Base-by-base conservation (phyloP, 1,140 invertebrate species). In the Zaprionus ghesquierei region DNA sequence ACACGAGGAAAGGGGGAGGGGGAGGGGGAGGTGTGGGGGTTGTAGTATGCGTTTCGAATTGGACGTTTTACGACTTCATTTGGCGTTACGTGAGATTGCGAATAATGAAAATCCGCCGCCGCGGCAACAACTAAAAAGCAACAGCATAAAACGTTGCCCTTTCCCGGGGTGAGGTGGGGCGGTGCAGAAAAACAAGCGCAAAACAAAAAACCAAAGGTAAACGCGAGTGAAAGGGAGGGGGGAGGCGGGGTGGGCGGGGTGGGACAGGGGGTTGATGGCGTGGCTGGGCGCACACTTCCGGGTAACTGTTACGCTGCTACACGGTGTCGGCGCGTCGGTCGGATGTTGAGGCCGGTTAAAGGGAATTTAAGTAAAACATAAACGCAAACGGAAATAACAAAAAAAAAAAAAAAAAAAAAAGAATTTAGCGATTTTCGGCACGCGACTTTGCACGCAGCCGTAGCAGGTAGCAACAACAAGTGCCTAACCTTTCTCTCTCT, bases 321-420 rank as follows among this genome's bases (percentile, higher is more conserved):
- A 49, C 33, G 23, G 62, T 54, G 51, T 65, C 38, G 54, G 35
- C 27, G 56, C 49, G 64, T 56, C 41, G 64, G 64, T 58, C 72
- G 81, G 78, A 86, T 76, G 82, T 86, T 86, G 81, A 86, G 81
- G 81, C 79, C 79, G 82, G 82, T 86, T 86, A 87, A 86, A 77
- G 79, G 75, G 82, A 86, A 86, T 87, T 86, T 87, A 86, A 86
- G 82, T 86, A 79, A 86, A 86, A 87, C 82, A 86, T 86, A 87
- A 86, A 86, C 82, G 82, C 82, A 82, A 87, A 87, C 82, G 82
- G 82, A 86, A 86, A 86, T 86, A 76, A 76, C 56, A 59, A 75
- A 80, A 61, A 66, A 77, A 84, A 79, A 79, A 72, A 62, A 72
- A 84, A 79, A 81, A 69, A 66, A 77, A 84, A 79, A 81, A 72